These are phyloP conservation scores for Caenorhabditis latens DNA, from an alignment of 1,140 invertebrate species.

Conservation along the genomic window DNA sequence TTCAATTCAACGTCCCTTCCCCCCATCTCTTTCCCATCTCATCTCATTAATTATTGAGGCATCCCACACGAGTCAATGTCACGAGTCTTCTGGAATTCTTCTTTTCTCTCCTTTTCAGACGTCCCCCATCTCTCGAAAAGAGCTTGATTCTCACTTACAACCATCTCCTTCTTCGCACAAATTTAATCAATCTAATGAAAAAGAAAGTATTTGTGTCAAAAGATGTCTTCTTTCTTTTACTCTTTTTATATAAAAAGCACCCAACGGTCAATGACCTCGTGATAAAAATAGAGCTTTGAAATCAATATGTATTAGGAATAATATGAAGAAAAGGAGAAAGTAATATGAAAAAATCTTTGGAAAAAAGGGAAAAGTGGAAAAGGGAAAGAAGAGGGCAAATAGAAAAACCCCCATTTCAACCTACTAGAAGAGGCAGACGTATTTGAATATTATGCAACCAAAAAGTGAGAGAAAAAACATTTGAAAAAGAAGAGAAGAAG, in stretches of 20 bases:
- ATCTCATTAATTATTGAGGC: slow-evolving; percentile 42
- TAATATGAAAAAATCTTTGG: not conserved
- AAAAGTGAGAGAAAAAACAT: not conserved
- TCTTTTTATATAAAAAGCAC: not conserved
- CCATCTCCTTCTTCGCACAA: not conserved
- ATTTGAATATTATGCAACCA: slow-evolving; percentile 28
- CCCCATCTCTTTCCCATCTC: not conserved
- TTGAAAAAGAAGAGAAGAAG: not conserved
- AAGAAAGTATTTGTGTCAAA: slow-evolving; percentile 5
- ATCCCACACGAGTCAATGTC: not conserved
- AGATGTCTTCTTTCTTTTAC: not conserved
- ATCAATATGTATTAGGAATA: not conserved
- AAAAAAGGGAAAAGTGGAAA: not conserved
- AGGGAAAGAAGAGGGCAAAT: slow-evolving; percentile 26
- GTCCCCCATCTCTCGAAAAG: not conserved
- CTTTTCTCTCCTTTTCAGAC: not conserved
- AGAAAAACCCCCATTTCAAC: slow-evolving; percentile 18
- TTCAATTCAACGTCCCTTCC: not conserved
- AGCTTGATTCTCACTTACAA: too few relatives aligned
- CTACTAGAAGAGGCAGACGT: slow-evolving; percentile 5
- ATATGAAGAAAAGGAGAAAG: not conserved
- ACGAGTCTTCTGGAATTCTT: not conserved
- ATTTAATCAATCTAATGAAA: slow-evolving; percentile 46
- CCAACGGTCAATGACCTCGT: slow-evolving; percentile 22
- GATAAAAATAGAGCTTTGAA: not conserved